Conservation (phyloP, 2,797 vertebrate genomes). For the Mormyrops boulengeri region DNA sequence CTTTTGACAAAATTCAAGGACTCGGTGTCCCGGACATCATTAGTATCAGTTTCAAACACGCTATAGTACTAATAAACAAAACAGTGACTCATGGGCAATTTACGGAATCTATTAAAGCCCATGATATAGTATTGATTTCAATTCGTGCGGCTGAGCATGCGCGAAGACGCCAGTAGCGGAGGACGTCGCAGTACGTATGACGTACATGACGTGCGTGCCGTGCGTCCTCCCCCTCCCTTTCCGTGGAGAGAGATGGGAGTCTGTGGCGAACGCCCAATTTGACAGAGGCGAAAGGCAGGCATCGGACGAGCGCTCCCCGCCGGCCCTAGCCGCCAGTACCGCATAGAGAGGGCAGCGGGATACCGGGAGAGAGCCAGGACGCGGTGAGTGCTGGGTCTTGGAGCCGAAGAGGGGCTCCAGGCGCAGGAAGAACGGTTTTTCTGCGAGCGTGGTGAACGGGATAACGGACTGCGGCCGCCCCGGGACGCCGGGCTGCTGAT, state of each 20-base stretch:
- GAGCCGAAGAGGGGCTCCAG: background rate
- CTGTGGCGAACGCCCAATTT: slow-evolving; percentile 37
- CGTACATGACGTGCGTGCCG: background rate
- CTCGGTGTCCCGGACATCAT: background rate
- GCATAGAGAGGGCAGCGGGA: background rate
- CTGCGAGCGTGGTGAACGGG: background rate
- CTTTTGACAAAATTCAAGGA: background rate
- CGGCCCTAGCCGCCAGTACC: background rate
- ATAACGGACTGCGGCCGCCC: background rate
- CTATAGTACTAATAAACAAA: background rate
- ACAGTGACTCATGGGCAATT: background rate
- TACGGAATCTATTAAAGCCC: background rate
- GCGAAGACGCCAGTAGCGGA: background rate
- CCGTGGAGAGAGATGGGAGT: slow-evolving; percentile 34
- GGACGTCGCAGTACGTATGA: background rate
- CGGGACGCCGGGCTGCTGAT: background rate
- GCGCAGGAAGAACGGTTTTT: background rate
- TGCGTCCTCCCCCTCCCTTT: background rate
- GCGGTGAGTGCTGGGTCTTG: background rate
- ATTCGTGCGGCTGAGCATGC: background rate
- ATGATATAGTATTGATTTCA: background rate
- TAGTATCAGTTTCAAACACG: background rate
- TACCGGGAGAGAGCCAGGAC: background rate
- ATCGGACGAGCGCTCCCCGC: background rate
- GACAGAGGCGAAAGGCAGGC: slow-evolving; percentile 31